Evolutionary conservation across 2,797 vertebrate species (phyloP).

Genomic region (Numenius phaeopus): DNA sequence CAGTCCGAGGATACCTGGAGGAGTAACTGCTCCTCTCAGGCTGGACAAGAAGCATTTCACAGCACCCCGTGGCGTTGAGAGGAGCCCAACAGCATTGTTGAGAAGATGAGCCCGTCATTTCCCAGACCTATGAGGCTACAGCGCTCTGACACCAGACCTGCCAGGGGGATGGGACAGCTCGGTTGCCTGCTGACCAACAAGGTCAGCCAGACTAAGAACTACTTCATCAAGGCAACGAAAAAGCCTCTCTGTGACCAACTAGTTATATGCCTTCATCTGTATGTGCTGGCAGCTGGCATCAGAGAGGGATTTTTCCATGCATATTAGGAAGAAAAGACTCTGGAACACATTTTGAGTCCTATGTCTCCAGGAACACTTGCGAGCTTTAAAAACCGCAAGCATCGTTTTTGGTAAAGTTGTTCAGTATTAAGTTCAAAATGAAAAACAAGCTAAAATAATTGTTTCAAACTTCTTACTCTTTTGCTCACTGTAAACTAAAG

Average conservation of each 20-base stretch:
- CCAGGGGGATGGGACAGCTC: fast-evolving
- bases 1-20: neutral
- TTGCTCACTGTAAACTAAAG: neutral
- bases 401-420: neutral
- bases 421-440: neutral
- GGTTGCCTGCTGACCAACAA: neutral
- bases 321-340: neutral
- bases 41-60: neutral
- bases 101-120: too few relatives aligned
- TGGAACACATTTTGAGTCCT: fast-evolving
- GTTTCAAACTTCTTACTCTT: neutral
- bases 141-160: neutral
- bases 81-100: too few relatives aligned
- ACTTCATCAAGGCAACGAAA: neutral
- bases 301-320: neutral
- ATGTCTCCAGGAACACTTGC: neutral
- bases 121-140: neutral
- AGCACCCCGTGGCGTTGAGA: neutral
- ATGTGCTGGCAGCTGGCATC: neutral
- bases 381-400: neutral
- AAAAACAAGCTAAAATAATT: neutral
- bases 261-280: neutral
- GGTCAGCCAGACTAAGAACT: neutral
- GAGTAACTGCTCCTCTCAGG: neutral
- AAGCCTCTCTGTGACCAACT: neutral